These are phyloP conservation scores for Phortica okadai DNA, from an alignment of 2,888 invertebrate species.

Conservation along the genomic window DNA sequence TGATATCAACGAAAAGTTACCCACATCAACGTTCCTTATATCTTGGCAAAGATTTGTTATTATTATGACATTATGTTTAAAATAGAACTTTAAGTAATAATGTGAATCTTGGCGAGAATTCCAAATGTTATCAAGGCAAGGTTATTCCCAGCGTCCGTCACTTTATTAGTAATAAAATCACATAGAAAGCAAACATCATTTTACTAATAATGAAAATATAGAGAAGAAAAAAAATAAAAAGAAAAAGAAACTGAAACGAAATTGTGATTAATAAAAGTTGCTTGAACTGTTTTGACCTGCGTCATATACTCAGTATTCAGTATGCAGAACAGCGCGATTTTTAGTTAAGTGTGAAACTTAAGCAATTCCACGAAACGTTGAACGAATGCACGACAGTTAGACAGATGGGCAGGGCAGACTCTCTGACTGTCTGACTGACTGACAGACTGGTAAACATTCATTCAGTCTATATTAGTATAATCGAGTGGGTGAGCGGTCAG, in stretches of 20 bases:
- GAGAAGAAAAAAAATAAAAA: not conserved
- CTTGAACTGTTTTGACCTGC: conserved; percentile 17
- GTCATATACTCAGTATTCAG: not conserved
- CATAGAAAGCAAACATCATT: conserved; percentile 2
- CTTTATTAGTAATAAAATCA: not conserved
- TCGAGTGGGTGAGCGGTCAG: no score
- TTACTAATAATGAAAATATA: not conserved
- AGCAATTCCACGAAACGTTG: conserved; percentile 1
- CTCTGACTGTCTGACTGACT: no score
- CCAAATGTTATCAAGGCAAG: not conserved
- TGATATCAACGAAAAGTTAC: no score
- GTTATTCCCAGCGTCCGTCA: not conserved
- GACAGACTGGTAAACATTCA: no score
- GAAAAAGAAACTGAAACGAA: not conserved
- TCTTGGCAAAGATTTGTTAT: no score
- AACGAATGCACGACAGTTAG: not conserved
- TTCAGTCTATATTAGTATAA: no score
- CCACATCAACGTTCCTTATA: no score
- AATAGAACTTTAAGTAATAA: not conserved
- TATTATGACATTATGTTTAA: not conserved
- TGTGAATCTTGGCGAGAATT: not conserved
- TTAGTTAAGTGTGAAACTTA: conserved; percentile 1
- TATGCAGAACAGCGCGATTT: conserved; percentile 6
- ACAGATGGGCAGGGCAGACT: not conserved
- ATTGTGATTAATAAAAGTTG: conserved; percentile 2